Evolutionary conservation across 2,888 invertebrate species (phyloP), one percentile per base, ranked within the genome.

Genomic region (Eilema griseolum): DNA sequence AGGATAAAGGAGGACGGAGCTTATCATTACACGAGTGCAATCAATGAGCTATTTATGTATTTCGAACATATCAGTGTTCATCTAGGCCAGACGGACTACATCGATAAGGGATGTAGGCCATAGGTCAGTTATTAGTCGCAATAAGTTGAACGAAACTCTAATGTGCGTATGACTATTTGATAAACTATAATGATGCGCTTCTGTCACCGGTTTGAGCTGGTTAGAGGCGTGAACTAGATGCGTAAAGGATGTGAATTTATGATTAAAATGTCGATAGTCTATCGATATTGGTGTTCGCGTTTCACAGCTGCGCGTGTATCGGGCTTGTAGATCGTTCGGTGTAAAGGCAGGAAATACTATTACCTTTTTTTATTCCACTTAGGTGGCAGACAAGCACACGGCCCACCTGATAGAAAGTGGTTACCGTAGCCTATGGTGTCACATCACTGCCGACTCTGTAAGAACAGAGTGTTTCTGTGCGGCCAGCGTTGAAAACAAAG

Each of bases 91-190:
- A 91, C 92, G 77, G 79, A 84, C 85, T 71, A 75, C 82, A 83
- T 78, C 76, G 88, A 89, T 90, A 90, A 80, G 78, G 77, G 62
- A 91, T 88, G 73, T 89, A 75, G 93, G 89, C 74, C 92, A 89
- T 85, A 88, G 92, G 91, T 92, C 92, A 90, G 83, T 85, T 87
- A 90, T 92, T 92, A 92, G 90, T 88, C 93, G 93, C 85, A 91
- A 86, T 92, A 84, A 74, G 77, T 82, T 80, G 73, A 74, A 81
- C 78, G 72, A 71, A 74, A 84, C 85, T 85, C 80, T 80, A 57
- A 74, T 71, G 76, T 73, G 73, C 70, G 81, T 72, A 77, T 68
- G 41, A 72, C 60, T 61, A 67, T 65, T 70, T 74, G 84, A 84
- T 84, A 83, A 77, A 67, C 60, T 61, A 33, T 61, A 33, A 14